phyloP scores from a whole-genome alignment of 2,113 vertebrate genomes.

The Mirza zaza region DNA sequence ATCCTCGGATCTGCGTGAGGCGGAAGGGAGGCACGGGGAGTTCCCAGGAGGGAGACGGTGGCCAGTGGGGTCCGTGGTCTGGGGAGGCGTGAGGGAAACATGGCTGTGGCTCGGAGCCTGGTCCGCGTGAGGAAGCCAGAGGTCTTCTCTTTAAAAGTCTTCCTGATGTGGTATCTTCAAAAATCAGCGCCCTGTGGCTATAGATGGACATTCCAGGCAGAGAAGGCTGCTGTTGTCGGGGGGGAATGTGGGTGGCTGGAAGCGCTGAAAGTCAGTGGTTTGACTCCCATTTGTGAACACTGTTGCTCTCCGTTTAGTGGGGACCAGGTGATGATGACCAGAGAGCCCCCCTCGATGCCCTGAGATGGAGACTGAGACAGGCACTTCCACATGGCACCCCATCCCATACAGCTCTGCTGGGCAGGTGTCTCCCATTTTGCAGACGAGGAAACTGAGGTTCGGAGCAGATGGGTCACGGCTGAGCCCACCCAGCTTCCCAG shows the following conservation, averaged over 20 bases:
- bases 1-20: fast-evolving
- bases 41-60: too few relatives aligned
- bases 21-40: fast-evolving
- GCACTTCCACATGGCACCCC: neutral
- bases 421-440: neutral
- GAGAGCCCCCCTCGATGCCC: too few relatives aligned
- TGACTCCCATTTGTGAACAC: neutral
- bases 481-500: neutral
- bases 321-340: fast-evolving
- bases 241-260: fast-evolving
- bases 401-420: neutral
- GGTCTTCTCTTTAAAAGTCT: neutral
- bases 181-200: neutral
- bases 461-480: fast-evolving
- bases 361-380: neutral
- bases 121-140: neutral
- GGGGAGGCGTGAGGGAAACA: fast-evolving
- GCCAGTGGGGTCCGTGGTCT: fast-evolving
- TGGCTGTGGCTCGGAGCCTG: neutral
- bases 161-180: neutral
- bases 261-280: fast-evolving
- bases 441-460: neutral
- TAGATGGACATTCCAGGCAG: neutral
- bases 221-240: neutral
- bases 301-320: neutral